Base-by-base conservation (phyloP, 2,888 invertebrate species). In the Busseola fusca region DNA sequence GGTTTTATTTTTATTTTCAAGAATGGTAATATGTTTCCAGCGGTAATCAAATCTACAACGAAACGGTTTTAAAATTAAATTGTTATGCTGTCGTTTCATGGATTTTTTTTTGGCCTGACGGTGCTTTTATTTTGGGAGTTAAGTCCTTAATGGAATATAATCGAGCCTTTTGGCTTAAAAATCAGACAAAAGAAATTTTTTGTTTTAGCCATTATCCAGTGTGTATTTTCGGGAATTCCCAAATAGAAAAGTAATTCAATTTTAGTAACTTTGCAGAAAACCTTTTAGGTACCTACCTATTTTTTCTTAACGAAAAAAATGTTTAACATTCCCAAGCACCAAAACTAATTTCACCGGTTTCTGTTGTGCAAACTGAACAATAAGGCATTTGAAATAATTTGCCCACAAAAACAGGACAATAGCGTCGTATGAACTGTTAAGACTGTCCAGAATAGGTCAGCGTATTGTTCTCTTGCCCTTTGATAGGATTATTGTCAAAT, bases 401-500 rank as follows among this genome's bases (percentile, higher is more conserved):
- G 60, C 54, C 60, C 57, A 60, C 52, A 80, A 76, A 80, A 80
- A 80, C 76, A 50, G 54, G 62, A 80, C 76, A 80, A 80, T 68
- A 69, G 64, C 74, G 56, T 60, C 64, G 72, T 69, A 80, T 69
- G 76, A 67, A 80, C 81, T 71, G 62, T 69, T 59, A 72, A 82
- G 76, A 72, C 73, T 76, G 81, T 70, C 70, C 77, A 72, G 71
- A 80, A 76, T 79, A 77, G 83, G 82, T 77, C 84, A 85, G 64
- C 73, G 74, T 69, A 82, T 85, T 86, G 85, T 85, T 77, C 77
- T 64, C 69, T 21, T 72, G 74, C 70, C 80, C 86, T 86, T 86
- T 86, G 84, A 86, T 75, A 72, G 81, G 81, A 86, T 85, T 86
- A 84, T 82, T 81, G 83, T 84, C 80, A 78, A 81, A 82, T 64